Evolutionary conservation across 2,888 invertebrate species (phyloP).

Genomic region (Chymomyza caudatula): DNA sequence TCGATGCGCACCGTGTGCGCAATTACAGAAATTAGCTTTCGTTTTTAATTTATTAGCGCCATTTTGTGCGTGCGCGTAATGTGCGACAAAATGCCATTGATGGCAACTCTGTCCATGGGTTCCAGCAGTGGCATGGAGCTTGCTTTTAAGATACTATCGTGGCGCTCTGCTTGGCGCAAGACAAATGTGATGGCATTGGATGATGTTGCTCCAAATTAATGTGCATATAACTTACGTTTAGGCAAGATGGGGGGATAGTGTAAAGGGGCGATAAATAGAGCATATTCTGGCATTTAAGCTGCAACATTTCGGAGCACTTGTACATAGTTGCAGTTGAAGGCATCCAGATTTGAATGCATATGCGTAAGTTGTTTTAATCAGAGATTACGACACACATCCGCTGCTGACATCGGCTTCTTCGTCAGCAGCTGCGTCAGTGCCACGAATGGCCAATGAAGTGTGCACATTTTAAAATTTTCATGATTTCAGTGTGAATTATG

Average conservation of each 20-base stretch:
- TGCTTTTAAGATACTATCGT: neutral
- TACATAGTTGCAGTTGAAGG: neutral
- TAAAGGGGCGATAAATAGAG: neutral
- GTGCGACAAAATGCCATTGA: slow-evolving; percentile 41
- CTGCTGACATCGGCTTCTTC: neutral
- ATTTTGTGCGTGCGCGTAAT: slow-evolving; percentile 65
- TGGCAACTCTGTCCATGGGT: neutral
- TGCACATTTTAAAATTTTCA: slow-evolving; percentile 60
- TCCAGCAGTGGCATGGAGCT: neutral
- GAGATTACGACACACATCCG: neutral
- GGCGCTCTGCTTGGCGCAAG: slow-evolving; percentile 33
- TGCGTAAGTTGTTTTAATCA: neutral
- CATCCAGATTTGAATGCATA: neutral
- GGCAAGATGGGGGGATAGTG: slow-evolving; percentile 2
- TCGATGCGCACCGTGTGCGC: slow-evolving; percentile 36
- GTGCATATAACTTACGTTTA: slow-evolving; percentile 54
- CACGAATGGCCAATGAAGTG: slow-evolving; percentile 52
- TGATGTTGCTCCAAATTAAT: slow-evolving; percentile 62
- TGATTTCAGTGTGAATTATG: slow-evolving; percentile 22
- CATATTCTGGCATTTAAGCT: slow-evolving; percentile 45
- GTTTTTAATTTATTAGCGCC: slow-evolving; percentile 69
- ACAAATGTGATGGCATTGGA: slow-evolving; percentile 48
- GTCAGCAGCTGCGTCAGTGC: neutral
- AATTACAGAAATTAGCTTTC: slow-evolving; percentile 72
- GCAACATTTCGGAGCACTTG: slow-evolving; percentile 34